Evolutionary conservation across 2,888 invertebrate species (phyloP).

Genomic region (Ommatoiulus sabulosus): DNA sequence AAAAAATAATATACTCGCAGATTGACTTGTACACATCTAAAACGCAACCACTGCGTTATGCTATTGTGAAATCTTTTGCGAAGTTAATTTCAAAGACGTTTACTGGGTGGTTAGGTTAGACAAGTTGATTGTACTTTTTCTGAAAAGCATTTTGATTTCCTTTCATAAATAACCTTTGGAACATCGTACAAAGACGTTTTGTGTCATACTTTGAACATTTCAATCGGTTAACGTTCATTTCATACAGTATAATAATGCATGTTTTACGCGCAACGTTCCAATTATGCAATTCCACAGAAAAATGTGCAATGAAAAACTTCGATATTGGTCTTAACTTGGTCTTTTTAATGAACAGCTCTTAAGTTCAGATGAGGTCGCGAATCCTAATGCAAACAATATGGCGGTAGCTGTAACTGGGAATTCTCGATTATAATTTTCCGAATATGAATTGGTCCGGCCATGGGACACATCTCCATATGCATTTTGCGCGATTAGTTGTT

Average conservation of each 20-base stretch:
- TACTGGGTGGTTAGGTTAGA: slow-evolving; percentile 32
- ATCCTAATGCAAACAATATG: background rate
- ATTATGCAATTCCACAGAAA: background rate
- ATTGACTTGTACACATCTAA: background rate
- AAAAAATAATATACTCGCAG: background rate
- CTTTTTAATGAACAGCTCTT: background rate
- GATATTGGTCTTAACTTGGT: background rate
- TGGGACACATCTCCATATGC: background rate
- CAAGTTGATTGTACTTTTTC: slow-evolving; percentile 38
- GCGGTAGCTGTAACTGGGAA: too few species aligned
- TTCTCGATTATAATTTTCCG: too few species aligned
- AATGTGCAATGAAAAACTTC: background rate
- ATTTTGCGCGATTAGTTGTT: background rate
- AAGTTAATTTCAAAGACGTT: background rate
- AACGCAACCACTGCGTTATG: background rate
- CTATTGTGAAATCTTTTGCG: background rate
- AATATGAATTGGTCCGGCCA: too few species aligned
- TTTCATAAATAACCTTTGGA: background rate
- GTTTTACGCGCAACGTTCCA: background rate
- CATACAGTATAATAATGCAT: background rate
- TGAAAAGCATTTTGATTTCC: slow-evolving; percentile 9
- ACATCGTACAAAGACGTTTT: background rate
- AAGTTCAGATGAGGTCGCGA: background rate
- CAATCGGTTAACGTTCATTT: background rate
- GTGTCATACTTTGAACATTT: background rate